A percentile compares a stretch with the other conserved stretches of the same genome.
Evolutionary conservation across 2,888 invertebrate species (phyloP).

Genomic region (Anaspis maculata): DNA sequence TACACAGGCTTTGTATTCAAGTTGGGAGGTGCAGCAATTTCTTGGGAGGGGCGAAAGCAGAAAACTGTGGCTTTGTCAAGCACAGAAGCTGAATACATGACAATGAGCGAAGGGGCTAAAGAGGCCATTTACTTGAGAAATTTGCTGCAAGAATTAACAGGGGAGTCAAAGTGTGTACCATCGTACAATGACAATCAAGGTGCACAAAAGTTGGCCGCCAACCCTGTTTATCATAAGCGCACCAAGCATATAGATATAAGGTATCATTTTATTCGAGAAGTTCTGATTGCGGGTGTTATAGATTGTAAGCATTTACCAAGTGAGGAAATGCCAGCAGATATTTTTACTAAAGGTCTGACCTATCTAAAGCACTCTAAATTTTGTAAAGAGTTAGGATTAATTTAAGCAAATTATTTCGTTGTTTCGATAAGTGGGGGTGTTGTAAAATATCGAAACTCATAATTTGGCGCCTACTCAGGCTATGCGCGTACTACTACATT

Average conservation of each 20-base stretch:
- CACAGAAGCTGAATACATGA: conserved; percentile 26
- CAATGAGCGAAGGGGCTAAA: conserved; percentile 19
- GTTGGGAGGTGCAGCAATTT: conserved; percentile 18
- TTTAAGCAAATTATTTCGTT: too few species aligned
- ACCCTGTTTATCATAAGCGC: conserved; percentile 14
- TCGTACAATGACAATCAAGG: conserved; percentile 15
- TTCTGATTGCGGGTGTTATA: conserved; percentile 7
- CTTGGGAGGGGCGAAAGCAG: conserved; percentile 26
- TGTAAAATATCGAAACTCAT: too few species aligned
- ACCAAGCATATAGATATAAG: conserved; percentile 19
- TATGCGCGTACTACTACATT: too few species aligned
- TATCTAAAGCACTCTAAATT: conserved; percentile 2
- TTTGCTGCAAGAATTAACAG: conserved; percentile 10
- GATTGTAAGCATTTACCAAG: conserved; percentile 10
- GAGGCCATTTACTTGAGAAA: conserved; percentile 19
- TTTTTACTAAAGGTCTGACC: conserved; percentile 14
- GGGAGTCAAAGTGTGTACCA: background rate
- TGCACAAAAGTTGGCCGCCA: conserved; percentile 14
- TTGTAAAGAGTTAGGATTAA: conserved; percentile 1
- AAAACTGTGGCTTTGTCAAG: conserved; percentile 24
- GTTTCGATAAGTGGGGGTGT: too few species aligned
- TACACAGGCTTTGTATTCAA: conserved; percentile 25
- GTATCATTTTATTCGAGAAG: conserved; percentile 16
- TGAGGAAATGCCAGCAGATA: conserved; percentile 16
- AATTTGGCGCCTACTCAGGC: too few species aligned